Evolutionary conservation across 1,140 invertebrate genomes (phyloP).

Genomic region (Drosophila melanica): DNA sequence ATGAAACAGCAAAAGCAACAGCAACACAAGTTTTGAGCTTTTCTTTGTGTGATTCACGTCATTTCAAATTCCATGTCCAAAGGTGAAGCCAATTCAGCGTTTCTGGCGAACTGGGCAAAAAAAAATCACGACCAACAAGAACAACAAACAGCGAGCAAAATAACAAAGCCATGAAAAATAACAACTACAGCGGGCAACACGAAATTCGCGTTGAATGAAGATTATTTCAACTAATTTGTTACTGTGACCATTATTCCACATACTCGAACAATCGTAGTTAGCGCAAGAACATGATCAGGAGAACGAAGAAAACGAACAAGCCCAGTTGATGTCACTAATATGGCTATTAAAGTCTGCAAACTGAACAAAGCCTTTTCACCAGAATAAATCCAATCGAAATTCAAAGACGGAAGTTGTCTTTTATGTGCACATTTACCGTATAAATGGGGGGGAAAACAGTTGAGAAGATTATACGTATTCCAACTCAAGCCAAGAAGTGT

Average conservation of each 20-base stretch:
- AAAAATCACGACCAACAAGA: slow-evolving; percentile 69
- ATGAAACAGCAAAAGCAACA: slow-evolving; percentile 24
- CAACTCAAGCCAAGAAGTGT: slow-evolving; percentile 9
- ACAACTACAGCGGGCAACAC: slow-evolving; percentile 54
- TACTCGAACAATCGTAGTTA: slow-evolving; percentile 12
- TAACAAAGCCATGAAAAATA: slow-evolving; percentile 30
- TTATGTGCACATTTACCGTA: slow-evolving; percentile 54
- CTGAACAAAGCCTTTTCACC: not conserved
- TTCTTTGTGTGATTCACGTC: slow-evolving; percentile 73
- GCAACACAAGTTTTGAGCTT: slow-evolving; percentile 49
- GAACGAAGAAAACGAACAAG: no score
- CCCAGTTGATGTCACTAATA: slow-evolving; percentile 50
- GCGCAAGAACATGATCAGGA: slow-evolving; percentile 3
- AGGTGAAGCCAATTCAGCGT: slow-evolving; percentile 80
- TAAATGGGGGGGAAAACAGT: slow-evolving; percentile 33
- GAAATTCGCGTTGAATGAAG: slow-evolving; percentile 63
- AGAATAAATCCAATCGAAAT: slow-evolving; percentile 26
- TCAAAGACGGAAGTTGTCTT: slow-evolving; percentile 76
- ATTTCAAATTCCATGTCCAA: slow-evolving; percentile 82
- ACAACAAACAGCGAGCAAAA: slow-evolving; percentile 24
- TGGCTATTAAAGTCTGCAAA: slow-evolving; percentile 57
- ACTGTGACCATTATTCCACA: slow-evolving; percentile 37
- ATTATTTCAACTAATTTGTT: slow-evolving; percentile 74
- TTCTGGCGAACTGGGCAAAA: slow-evolving; percentile 76
- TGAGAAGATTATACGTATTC: slow-evolving; percentile 27